phyloP scores from a whole-genome alignment of 1,140 invertebrate species.

The Drosophila pandora region DNA sequence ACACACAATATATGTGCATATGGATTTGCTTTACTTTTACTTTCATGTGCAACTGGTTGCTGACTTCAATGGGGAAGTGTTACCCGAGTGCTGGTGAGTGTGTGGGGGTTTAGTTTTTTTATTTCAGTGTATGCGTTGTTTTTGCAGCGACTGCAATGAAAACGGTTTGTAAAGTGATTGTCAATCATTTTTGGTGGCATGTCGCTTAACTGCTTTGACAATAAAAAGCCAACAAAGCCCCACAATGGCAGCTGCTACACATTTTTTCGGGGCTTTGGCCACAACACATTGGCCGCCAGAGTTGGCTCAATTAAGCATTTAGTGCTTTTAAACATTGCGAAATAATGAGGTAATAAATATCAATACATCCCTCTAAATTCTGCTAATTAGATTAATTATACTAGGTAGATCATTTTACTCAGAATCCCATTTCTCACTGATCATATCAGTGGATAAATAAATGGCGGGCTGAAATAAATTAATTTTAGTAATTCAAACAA shows the following conservation, averaged over 20 bases:
- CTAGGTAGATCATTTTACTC: neutral
- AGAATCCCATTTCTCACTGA: neutral
- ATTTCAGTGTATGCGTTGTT: slow-evolving; percentile 30
- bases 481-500: slow-evolving; percentile 10
- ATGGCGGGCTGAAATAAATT: slow-evolving; percentile 3
- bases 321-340: slow-evolving; percentile 15
- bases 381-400: neutral
- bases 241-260: slow-evolving; percentile 69
- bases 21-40: slow-evolving; percentile 78
- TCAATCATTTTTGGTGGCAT: slow-evolving; percentile 81
- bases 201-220: slow-evolving; percentile 75
- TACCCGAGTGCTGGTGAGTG: slow-evolving; percentile 16
- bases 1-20: slow-evolving; percentile 11
- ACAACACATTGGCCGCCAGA: slow-evolving; percentile 5
- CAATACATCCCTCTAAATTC: neutral
- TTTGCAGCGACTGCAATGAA: slow-evolving; percentile 50
- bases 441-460: neutral
- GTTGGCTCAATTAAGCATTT: slow-evolving; percentile 57
- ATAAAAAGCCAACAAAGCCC: slow-evolving; percentile 46
- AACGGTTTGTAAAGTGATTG: slow-evolving; percentile 81
- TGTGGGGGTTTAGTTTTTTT: slow-evolving; percentile 45
- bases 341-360: slow-evolving; percentile 11
- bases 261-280: slow-evolving; percentile 43
- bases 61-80: slow-evolving; percentile 62
- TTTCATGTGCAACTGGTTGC: slow-evolving; percentile 80